A percentile compares a stretch with the other conserved stretches of the same genome.
These are phyloP conservation scores for Acanthurus tractus DNA, from an alignment of 2,797 vertebrate genomes.

Conservation along the genomic window DNA sequence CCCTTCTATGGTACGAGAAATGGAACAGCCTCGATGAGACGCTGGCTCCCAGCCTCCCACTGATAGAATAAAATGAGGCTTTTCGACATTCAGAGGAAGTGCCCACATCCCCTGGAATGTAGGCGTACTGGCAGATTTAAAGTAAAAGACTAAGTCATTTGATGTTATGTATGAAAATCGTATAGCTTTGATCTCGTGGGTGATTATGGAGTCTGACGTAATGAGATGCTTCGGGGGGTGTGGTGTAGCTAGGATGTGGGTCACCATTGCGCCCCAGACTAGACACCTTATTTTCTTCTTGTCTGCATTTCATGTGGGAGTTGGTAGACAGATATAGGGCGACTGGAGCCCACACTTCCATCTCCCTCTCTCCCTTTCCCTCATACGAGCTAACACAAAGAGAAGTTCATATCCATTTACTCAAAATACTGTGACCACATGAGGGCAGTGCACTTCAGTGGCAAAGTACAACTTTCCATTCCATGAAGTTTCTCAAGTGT, in stretches of 20 bases:
- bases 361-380: background rate
- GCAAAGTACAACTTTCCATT: conserved; percentile 38
- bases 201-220: conserved; percentile 76
- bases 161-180: background rate
- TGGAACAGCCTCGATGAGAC: conserved; percentile 55
- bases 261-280: conserved; percentile 74
- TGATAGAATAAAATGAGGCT: conserved; percentile 67
- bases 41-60: conserved; percentile 63
- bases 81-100: conserved; percentile 66
- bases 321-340: conserved; percentile 49
- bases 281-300: conserved; percentile 45
- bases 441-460: conserved; percentile 75
- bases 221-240: conserved; percentile 60
- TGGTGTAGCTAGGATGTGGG: conserved; percentile 72
- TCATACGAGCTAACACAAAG: background rate
- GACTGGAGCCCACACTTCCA: conserved; percentile 28
- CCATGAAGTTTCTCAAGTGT: conserved; percentile 29
- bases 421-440: conserved; percentile 62
- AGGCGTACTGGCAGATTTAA: conserved; percentile 12
- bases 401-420: conserved; percentile 20
- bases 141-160: background rate
- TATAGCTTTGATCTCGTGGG: conserved; percentile 15
- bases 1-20: conserved; percentile 31
- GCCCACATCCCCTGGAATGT: conserved; percentile 14
- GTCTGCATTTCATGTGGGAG: conserved; percentile 50